Percentiles rank a stretch among this genome's conserved stretches.
Conservation (phyloP, 1,140 invertebrate genomes). For the Pygmarrhopalites habei region DNA sequence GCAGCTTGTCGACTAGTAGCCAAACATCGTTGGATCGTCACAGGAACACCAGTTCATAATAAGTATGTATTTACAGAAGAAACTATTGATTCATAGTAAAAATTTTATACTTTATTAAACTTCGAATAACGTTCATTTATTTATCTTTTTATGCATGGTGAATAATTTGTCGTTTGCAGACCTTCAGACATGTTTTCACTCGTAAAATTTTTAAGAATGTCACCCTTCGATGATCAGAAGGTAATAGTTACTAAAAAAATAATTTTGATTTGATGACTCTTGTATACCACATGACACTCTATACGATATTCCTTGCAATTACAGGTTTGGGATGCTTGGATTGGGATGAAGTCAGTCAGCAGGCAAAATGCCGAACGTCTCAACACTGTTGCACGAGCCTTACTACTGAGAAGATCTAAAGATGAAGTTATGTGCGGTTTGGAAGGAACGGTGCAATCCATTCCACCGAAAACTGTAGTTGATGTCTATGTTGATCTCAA, state of each 20-base stretch:
- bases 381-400: constrained; percentile 65
- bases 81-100: not conserved
- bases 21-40: constrained; percentile 71
- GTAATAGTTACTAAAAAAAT: constrained; percentile 9
- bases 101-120: no score
- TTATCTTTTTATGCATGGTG: constrained; percentile 16
- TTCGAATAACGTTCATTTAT: not conserved
- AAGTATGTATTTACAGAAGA: constrained; percentile 63
- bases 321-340: constrained; percentile 62
- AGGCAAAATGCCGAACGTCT: constrained; percentile 62
- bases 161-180: no score
- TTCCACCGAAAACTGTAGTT: constrained; percentile 38
- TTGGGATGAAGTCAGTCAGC: constrained; percentile 60
- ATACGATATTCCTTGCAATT: no score
- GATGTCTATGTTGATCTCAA: constrained; percentile 55
- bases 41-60: constrained; percentile 93
- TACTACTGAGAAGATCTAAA: constrained; percentile 59
- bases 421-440: constrained; percentile 29
- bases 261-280: not conserved
- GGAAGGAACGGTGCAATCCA: constrained; percentile 5
- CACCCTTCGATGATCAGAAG: constrained; percentile 38
- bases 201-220: constrained; percentile 25
- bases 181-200: constrained; percentile 31
- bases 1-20: constrained; percentile 60
- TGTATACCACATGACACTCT: no score